Evolutionary conservation across 2,797 vertebrate genomes (phyloP), one percentile per base, ranked within the genome.

Genomic region (Amblyraja radiata): DNA sequence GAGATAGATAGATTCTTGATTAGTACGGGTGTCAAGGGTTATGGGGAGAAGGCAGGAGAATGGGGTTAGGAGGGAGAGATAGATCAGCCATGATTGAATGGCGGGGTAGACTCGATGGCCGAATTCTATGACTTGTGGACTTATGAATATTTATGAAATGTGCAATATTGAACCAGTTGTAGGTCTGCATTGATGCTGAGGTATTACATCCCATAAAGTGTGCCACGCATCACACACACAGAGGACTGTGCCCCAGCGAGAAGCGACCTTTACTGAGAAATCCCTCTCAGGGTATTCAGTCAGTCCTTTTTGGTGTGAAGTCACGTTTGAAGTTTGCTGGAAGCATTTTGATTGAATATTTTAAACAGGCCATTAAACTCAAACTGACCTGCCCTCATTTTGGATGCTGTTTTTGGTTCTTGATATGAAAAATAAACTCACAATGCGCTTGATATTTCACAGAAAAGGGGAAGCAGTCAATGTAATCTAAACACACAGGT

Each of bases 401-500:
- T 92, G 39, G 13, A 92, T 92, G 71, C 46, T 92, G 11, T 54
- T 54, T 36, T 92, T 73, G 39, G 23, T 92, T 76, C 36, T 13
- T 25, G 39, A 46, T 3, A 46, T 46, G 46, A 46, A 46, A 46
- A 46, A 46, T 13, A 74, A 39, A 46, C 16, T 36, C 32, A 32
- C 71, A 46, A 73, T n/a, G 71, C 21, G 46, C 39, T 92, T 73
- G 68, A 25, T 92, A 54, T 92, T 92, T 39, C 90, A n/a, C 10
- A 74, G 90, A 76, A 91, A 92, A 46, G 46, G 71, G 68, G 74
- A 68, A 54, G 36, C 90, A 76, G 90, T 74, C 71, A 74, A 71
- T 6, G 23, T 74, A 92, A 92, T 92, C 90, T 92, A 92, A 92
- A 92, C 76, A 92, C 54, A 39, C 58, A 73, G 68, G 90, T 92